Base-by-base conservation (phyloP, 92 coral and sea anemone genomes). In the Pocillopora meandrina region DNA sequence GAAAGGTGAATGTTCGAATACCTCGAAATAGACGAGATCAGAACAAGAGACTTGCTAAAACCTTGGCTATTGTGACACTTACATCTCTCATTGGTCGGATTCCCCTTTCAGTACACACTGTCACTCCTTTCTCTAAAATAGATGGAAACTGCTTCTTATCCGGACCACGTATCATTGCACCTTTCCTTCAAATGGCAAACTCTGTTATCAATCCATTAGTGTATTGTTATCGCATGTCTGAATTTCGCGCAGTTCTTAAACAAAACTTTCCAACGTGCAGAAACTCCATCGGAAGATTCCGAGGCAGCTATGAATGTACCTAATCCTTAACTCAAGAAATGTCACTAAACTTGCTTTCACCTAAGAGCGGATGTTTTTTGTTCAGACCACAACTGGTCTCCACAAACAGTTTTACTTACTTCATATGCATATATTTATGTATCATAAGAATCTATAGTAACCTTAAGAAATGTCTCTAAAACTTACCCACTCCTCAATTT, bases 41-140 rank as follows among this genome's bases (percentile, higher is more conserved):
- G 56, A 69, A 69, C 74, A 69, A 69, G 74, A 69, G 56, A 16
- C 74, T 69, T 35, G 74, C 74, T 35, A 69, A 69, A 69, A 69
- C 74, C 20, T 69, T 69, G 56, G 34, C 42, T 33, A 35, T 69
- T 35, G 18, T 69, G 17, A 69, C 74, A 1, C 10, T 69, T 2
- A n/a, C 42, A 52, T 33, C 74, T 2, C 42, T 69, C 34, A 35
- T 35, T 7, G 18, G 52, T 33, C 35, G 74, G 74, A 69, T 69
- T 33, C 74, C 74, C 20, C 56, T 69, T 16, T 47, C 74, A 69
- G 56, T 69, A 33, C 52, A 10, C 20, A 35, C 20, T 23, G 17
- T 69, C 14, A 31, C 10, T 15, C 74, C 74, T 17, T 52, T 42
- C 52, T 42, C 52, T 42, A 42, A 15, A 33, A 33, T 19, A 35